Percentiles rank a stretch among this genome's conserved stretches.
Evolutionary conservation across 2,888 invertebrate genomes (phyloP).

Genomic region (Temnothorax rugatulus): DNA sequence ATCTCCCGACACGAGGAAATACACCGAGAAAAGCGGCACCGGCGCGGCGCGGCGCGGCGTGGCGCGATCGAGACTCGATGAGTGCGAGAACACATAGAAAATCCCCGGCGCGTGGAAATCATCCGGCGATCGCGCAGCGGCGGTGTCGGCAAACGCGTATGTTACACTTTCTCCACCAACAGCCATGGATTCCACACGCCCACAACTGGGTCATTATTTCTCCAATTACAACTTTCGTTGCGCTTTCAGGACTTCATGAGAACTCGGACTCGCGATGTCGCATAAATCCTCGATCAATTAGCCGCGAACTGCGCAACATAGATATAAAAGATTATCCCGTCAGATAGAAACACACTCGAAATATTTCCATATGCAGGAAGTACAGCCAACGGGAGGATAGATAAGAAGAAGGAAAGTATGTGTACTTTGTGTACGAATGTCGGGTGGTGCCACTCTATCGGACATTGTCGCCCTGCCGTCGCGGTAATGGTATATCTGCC

Average conservation of each 20-base stretch:
- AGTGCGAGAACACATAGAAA: conserved; percentile 50
- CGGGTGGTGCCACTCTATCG: not conserved
- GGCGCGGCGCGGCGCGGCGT: not conserved
- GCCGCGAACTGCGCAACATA: not conserved
- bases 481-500: not conserved
- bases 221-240: conserved; percentile 48
- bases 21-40: conserved; percentile 29
- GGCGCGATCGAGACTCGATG: conserved; percentile 31
- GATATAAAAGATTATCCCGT: not conserved
- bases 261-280: conserved; percentile 20
- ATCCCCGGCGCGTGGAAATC: conserved; percentile 61
- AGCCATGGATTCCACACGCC: conserved; percentile 67
- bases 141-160: conserved; percentile 38
- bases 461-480: conserved; percentile 2
- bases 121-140: conserved; percentile 32
- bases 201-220: conserved; percentile 65
- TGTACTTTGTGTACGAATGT: not conserved
- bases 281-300: conserved; percentile 39
- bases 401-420: not conserved
- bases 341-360: not conserved
- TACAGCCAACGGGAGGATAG: not conserved
- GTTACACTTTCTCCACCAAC: conserved; percentile 72
- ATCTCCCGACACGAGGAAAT: conserved; percentile 37
- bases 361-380: conserved; percentile 30
- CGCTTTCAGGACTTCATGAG: conserved; percentile 19